These are phyloP conservation scores for Montipora cactus DNA, from an alignment of 64 coral and sea anemone species.

Conservation along the genomic window DNA sequence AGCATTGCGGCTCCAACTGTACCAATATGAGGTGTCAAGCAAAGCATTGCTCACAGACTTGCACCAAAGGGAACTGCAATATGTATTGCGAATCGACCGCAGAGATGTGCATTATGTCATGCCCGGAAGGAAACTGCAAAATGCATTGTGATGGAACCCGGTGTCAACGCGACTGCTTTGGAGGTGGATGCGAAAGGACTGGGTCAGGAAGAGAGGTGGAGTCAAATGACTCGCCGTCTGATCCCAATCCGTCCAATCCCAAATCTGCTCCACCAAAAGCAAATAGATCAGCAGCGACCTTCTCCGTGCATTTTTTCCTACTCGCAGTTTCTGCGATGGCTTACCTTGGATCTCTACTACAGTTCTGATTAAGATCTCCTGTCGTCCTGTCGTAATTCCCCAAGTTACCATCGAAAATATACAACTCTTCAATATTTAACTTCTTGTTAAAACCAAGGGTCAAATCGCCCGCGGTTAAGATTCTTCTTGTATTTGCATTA, in stretches of 20 bases:
- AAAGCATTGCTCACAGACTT: constrained; percentile 19
- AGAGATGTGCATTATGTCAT: constrained; percentile 35
- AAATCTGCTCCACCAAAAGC: not conserved
- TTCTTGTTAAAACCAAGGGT: no score
- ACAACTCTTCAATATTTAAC: no score
- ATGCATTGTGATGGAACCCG: not conserved
- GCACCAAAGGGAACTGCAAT: constrained; percentile 18
- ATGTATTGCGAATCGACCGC: constrained; percentile 21
- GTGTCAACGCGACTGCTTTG: constrained; percentile 36
- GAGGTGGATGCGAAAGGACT: not conserved
- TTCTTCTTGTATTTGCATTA: no score
- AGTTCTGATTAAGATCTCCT: not conserved
- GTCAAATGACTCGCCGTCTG: not conserved
- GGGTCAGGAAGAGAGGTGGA: not conserved
- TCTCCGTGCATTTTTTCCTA: not conserved
- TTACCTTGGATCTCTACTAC: not conserved
- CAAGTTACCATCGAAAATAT: no score
- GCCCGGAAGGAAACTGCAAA: constrained; percentile 28
- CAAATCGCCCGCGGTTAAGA: no score
- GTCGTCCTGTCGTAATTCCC: no score
- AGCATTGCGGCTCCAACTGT: constrained; percentile 20
- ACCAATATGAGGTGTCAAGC: constrained; percentile 26
- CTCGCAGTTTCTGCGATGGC: not conserved
- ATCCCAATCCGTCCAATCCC: not conserved
- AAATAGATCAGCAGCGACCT: not conserved